phyloP scores from a whole-genome alignment of 2,797 vertebrate genomes.

The Pseudomugil gertrudae region DNA sequence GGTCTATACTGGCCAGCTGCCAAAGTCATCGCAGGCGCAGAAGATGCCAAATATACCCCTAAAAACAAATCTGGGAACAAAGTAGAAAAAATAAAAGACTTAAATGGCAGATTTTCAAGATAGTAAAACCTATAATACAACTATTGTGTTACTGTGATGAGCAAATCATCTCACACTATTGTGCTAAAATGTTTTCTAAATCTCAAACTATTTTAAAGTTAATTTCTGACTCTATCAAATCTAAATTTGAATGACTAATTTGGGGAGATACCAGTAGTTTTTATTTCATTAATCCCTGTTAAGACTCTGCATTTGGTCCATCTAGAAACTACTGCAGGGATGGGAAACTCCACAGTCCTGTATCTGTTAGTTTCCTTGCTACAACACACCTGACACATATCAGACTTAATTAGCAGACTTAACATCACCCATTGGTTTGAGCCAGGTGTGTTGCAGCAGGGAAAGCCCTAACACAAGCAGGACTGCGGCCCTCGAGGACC shows the following conservation, averaged over 20 bases:
- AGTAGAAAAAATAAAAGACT: constrained; percentile 10
- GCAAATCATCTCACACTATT: neutral
- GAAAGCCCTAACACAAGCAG: too few species aligned
- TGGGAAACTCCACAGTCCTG: too few species aligned
- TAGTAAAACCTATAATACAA: neutral
- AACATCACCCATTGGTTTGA: too few species aligned
- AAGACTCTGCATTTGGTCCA: too few species aligned
- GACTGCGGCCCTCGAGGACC: too few species aligned
- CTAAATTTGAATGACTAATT: neutral
- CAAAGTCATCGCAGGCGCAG: constrained; percentile 63
- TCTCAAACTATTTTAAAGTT: neutral
- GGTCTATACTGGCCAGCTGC: constrained; percentile 55
- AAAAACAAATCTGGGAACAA: constrained; percentile 50
- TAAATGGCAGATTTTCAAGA: constrained; percentile 20
- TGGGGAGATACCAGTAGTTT: neutral
- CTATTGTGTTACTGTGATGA: neutral
- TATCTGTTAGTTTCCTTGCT: too few species aligned
- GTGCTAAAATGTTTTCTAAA: neutral
- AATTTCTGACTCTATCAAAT: neutral
- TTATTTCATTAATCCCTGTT: too few species aligned
- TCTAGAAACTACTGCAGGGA: too few species aligned
- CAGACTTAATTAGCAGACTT: too few species aligned
- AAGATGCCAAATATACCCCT: constrained; percentile 59
- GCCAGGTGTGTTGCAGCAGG: too few species aligned
- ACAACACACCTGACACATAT: too few species aligned